phyloP scores from a whole-genome alignment of 2,888 invertebrate genomes.

The Noctuana brunneofusca region DNA sequence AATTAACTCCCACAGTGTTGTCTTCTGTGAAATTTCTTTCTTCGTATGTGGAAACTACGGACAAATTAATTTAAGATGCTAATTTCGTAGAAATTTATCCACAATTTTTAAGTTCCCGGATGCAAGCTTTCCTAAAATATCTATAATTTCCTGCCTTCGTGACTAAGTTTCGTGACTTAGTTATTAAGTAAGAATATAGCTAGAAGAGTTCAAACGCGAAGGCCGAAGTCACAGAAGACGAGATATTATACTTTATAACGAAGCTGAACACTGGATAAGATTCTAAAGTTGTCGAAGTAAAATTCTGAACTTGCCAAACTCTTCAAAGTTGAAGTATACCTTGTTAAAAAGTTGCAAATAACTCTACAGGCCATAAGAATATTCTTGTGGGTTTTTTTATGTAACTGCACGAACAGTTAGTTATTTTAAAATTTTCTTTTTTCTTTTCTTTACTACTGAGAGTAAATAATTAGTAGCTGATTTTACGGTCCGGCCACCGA shows the following conservation, averaged over 20 bases:
- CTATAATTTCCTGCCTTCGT: background rate
- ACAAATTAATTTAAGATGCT: too few relatives aligned
- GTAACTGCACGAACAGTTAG: too few relatives aligned
- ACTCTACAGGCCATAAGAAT: background rate
- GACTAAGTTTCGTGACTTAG: background rate
- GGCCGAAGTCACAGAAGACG: background rate
- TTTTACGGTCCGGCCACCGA: too few relatives aligned
- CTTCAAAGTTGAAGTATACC: background rate
- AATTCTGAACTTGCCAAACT: background rate
- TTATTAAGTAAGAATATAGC: background rate
- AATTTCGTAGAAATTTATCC: too few relatives aligned
- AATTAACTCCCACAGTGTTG: too few relatives aligned
- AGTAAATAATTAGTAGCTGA: too few relatives aligned
- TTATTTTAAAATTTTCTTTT: too few relatives aligned
- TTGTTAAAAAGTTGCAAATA: conserved; percentile 2
- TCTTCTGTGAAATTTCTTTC: too few relatives aligned
- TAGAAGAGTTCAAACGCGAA: background rate
- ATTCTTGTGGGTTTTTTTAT: background rate
- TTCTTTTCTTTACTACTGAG: too few relatives aligned
- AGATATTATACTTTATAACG: conserved; percentile 9
- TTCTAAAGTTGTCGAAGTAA: conserved; percentile 7
- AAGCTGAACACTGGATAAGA: conserved; percentile 5
- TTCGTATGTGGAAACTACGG: too few relatives aligned
- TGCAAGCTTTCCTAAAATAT: background rate
- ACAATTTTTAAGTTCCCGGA: too few relatives aligned